Conservation (phyloP, 2,113 vertebrate species). For the Saccopteryx bilineata region DNA sequence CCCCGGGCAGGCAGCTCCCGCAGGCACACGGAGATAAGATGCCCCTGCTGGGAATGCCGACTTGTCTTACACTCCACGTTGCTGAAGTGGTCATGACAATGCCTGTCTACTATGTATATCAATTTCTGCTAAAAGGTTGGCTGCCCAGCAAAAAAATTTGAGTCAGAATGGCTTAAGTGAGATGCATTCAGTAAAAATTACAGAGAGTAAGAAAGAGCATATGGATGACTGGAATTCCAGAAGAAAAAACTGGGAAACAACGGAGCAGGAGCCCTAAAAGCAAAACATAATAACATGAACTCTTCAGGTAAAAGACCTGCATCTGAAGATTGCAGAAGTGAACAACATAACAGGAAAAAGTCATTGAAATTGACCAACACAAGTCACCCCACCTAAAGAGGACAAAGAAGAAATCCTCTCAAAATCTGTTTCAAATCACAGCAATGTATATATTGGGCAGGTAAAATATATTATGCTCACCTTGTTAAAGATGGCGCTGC, state of each 20-base stretch:
- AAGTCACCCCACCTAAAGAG: not conserved
- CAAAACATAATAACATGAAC: not conserved
- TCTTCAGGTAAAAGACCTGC: not conserved
- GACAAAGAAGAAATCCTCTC: not conserved
- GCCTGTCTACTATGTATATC: fast-evolving
- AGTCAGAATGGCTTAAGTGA: not conserved
- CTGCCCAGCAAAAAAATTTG: not conserved
- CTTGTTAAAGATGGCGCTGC: too few species aligned
- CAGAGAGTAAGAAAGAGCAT: not conserved
- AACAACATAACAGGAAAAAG: not conserved
- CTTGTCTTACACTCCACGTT: not conserved
- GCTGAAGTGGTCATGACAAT: not conserved
- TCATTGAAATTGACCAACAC: not conserved
- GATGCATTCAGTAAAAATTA: not conserved
- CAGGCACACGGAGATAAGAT: not conserved
- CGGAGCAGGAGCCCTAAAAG: not conserved
- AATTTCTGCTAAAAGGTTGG: too few species aligned
- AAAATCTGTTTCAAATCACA: not conserved
- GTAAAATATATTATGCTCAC: too few species aligned
- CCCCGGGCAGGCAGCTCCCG: not conserved
- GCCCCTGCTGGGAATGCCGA: not conserved
- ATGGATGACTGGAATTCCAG: not conserved
- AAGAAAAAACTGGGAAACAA: not conserved
- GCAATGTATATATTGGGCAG: not conserved
- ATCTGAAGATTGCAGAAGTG: not conserved